Percentiles rank a stretch among this genome's conserved stretches.
Conservation (phyloP, 2,888 invertebrate genomes). For the Lepidochrysops patricia region DNA sequence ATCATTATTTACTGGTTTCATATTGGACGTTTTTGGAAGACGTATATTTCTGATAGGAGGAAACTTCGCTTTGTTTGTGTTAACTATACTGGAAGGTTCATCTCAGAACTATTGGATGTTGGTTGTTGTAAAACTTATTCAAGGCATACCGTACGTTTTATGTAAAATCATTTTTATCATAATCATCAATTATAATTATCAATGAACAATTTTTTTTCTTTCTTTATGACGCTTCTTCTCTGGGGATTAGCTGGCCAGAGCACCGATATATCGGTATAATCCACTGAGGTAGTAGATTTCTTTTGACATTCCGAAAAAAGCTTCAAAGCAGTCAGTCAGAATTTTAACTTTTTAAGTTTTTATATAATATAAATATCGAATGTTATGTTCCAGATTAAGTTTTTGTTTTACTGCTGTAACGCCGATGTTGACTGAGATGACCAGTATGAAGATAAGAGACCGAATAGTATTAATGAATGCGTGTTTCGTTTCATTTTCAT, state of each 20-base stretch:
- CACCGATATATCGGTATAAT: too few species aligned
- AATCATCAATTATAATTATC: too few species aligned
- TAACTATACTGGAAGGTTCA: constrained; percentile 37
- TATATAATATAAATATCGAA: too few species aligned
- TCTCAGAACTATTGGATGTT: constrained; percentile 45
- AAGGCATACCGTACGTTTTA: constrained; percentile 33
- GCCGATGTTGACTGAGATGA: constrained; percentile 39
- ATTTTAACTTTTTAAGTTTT: neutral
- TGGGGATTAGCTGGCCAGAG: too few species aligned
- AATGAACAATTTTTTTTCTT: too few species aligned
- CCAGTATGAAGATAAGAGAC: constrained; percentile 36
- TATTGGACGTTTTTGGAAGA: constrained; percentile 44
- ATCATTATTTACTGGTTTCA: constrained; percentile 38
- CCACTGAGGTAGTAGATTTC: too few species aligned
- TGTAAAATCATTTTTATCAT: too few species aligned
- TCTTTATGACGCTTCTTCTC: too few species aligned
- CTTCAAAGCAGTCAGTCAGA: too few species aligned
- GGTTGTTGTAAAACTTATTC: constrained; percentile 35
- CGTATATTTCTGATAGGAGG: constrained; percentile 40
- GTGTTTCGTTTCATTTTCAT: constrained; percentile 34
- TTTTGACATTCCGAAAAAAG: too few species aligned
- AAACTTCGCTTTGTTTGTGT: constrained; percentile 35
- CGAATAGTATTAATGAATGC: constrained; percentile 33
- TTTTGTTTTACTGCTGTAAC: constrained; percentile 35
- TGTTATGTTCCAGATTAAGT: constrained; percentile 34